Evolutionary conservation across 2,888 invertebrate genomes (phyloP).

Genomic region (Sclerodermus sp.): DNA sequence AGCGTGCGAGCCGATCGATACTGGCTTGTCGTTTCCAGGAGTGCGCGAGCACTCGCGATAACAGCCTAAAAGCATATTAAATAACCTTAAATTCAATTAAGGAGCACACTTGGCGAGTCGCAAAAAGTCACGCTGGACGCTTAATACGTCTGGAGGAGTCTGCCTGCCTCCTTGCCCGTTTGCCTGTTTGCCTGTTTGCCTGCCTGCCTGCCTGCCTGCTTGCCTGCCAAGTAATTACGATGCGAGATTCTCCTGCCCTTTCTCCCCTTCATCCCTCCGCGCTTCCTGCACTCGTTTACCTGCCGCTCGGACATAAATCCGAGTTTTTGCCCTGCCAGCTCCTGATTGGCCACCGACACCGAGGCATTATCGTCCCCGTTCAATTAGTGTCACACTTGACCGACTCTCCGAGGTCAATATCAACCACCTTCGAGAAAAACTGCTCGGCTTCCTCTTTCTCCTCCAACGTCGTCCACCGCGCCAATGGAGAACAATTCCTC

Average conservation of each 20-base stretch:
- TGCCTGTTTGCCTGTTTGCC: too few relatives aligned
- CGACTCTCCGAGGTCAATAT: constrained; percentile 13
- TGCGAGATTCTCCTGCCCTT: constrained; percentile 1
- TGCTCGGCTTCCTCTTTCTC: too few relatives aligned
- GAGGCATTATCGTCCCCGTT: constrained; percentile 34
- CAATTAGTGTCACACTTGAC: constrained; percentile 39
- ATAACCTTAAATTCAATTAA: constrained; percentile 55
- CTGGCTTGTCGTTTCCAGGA: constrained; percentile 28
- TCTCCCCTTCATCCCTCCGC: constrained; percentile 3
- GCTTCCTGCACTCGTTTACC: constrained; percentile 29
- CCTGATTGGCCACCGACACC: constrained; percentile 42
- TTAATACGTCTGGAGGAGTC: too few relatives aligned
- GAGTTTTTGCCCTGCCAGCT: constrained; percentile 38
- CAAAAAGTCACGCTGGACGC: background rate
- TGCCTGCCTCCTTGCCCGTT: too few relatives aligned
- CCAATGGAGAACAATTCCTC: too few relatives aligned
- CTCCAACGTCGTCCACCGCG: too few relatives aligned
- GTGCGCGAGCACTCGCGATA: constrained; percentile 26
- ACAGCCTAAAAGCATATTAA: constrained; percentile 47
- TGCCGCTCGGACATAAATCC: constrained; percentile 49
- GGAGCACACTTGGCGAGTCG: constrained; percentile 41
- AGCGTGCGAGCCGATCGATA: constrained; percentile 19
- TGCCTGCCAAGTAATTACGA: constrained; percentile 44
- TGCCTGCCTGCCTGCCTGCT: too few relatives aligned
- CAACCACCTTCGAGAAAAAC: too few relatives aligned